Evolutionary conservation across 2,888 invertebrate genomes (phyloP), one percentile per base, ranked within the genome.

Genomic region (Drosophila fungiperda): DNA sequence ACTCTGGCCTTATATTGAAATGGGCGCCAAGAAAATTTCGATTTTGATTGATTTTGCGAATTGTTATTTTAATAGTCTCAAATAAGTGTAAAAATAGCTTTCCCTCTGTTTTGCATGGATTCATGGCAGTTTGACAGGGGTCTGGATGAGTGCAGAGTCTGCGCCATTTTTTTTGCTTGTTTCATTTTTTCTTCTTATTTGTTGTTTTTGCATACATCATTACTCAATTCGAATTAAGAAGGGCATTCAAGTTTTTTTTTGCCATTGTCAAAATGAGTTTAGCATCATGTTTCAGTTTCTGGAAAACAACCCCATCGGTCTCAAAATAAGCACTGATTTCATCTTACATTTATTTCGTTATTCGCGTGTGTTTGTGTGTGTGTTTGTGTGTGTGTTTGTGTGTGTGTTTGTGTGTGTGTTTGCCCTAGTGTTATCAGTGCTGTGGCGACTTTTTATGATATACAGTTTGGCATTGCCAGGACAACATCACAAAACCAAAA

Each of bases 361-460:
- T 65, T 45, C 11, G 53, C 35, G 17, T 36, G 9, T 32, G 26
- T 23, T 17, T 53, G 33, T 17, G 53, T 29, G 20, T 29, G 29
- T 77, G 32, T 42, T 57, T 69, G 57, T 63, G 23, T n/a, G 15
- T 35, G 9, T 32, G 23, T 23, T 17, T 53, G 33, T 17, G 53
- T 26, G 26, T 26, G 26, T 67, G 38, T 60, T 52, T 53, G 33
- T 62, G 33, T 20, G 23, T 67, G 11, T 32, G 11, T 52, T 36
- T 38, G 20, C 52, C 7, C 23, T 23, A 1, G 55, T 83, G 81
- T 83, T 78, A 86, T 80, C 83, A 86, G 74, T 54, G 73, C 78
- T 83, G 83, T 83, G 74, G 68, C 83, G 78, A 61, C 71, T 88
- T 76, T 87, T 74, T 78, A 66, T 73, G 66, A 69, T 53, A 64